Base-by-base conservation (phyloP, 2,797 vertebrate species). In the Danio kyathit region DNA sequence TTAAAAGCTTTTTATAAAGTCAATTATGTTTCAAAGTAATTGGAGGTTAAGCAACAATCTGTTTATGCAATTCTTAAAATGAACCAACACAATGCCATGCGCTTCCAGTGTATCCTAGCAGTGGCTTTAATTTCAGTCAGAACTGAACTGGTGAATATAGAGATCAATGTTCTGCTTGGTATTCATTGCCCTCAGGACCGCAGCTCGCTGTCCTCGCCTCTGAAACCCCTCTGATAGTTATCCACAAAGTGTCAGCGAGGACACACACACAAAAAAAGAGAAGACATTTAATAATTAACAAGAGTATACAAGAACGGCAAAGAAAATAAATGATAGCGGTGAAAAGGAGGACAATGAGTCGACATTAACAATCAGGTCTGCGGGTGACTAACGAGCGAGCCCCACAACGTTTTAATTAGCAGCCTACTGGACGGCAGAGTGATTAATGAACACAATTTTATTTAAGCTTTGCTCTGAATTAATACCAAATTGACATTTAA, bases 401-500 rank as follows among this genome's bases (percentile, higher is more conserved):
- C 92, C 86, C 90, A 86, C 91, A 93, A 95, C 92, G 91, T 94
- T 95, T 95, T 95, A 95, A 95, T 95, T 95, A 95, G 94, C 94
- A 94, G 91, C 88, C 87, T 81, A 88, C 90, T 70, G 93, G 94
- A 95, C 93, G 90, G 93, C 90, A 87, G 89, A 80, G 92, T 95
- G 94, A 95, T 95, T 95, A 95, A 95, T 95, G 93, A 93, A 93
- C 92, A 92, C 93, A 93, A 94, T 95, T 94, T 94, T 92, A 95
- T 94, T 94, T 94, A 91, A 92, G 92, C 90, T 90, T 93, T 94
- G 92, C 91, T 93, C 91, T 90, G 92, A 94, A 95, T 95, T 95
- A 95, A 95, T 94, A 94, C 93, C 92, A 94, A 95, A 95, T 95
- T 95, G 93, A 94, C 93, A 95, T 95, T 94, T 95, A 95, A 95